phyloP scores from a whole-genome alignment of 2,888 invertebrate genomes.

The Stictocephala bisonia region DNA sequence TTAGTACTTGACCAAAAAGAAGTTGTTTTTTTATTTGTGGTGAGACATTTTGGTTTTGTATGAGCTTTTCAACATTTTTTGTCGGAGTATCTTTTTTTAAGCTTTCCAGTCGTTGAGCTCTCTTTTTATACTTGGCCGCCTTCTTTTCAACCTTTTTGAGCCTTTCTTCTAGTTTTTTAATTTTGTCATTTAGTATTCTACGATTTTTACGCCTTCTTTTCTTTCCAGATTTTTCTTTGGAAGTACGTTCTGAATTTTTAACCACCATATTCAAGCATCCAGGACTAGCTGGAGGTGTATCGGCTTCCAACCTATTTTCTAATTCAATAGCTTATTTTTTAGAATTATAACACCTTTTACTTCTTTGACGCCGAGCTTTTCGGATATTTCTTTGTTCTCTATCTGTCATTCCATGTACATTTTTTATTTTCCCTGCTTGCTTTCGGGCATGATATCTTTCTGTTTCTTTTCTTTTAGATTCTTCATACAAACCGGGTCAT shows the following conservation, averaged over 20 bases:
- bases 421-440: constrained; percentile 17
- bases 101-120: constrained; percentile 29
- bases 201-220: constrained; percentile 30
- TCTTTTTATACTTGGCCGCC: constrained; percentile 39
- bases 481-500: constrained; percentile 4
- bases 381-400: constrained; percentile 36
- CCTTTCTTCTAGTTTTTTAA: constrained; percentile 38
- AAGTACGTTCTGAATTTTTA: constrained; percentile 15
- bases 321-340: constrained; percentile 37
- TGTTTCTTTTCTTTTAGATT: neutral
- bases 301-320: constrained; percentile 34
- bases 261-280: constrained; percentile 25
- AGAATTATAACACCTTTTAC: constrained; percentile 24
- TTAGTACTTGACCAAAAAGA: constrained; percentile 41
- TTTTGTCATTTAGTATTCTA: constrained; percentile 26
- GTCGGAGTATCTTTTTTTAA: constrained; percentile 40
- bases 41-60: constrained; percentile 38
- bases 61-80: constrained; percentile 41
- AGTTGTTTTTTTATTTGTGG: constrained; percentile 41
- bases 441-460: neutral
- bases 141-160: constrained; percentile 37
- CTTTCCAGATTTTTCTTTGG: constrained; percentile 30
- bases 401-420: constrained; percentile 1
- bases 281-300: constrained; percentile 41
- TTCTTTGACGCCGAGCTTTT: constrained; percentile 35